These are phyloP conservation scores for Drosophila acutilabella DNA, from an alignment of 2,888 invertebrate genomes.

Conservation along the genomic window DNA sequence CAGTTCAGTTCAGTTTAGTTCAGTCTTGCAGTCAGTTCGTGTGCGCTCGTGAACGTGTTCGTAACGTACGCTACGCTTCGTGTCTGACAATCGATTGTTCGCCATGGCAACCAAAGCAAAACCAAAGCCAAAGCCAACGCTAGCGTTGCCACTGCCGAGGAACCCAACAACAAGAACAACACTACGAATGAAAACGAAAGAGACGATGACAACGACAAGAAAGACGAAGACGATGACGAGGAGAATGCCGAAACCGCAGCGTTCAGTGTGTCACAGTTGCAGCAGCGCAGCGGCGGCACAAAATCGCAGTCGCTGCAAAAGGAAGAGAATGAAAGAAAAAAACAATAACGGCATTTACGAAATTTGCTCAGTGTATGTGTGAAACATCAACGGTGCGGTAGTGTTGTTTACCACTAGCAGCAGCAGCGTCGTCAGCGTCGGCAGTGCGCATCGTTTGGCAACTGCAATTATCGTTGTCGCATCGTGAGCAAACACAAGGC, in stretches of 20 bases:
- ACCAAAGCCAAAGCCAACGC: constrained; percentile 15
- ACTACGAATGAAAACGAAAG: constrained; percentile 24
- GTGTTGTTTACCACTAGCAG: constrained; percentile 24
- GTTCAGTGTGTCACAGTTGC: constrained; percentile 68
- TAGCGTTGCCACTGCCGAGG: constrained; percentile 24
- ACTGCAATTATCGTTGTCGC: constrained; percentile 42
- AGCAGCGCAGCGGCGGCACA: constrained; percentile 35
- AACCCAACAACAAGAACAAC: constrained; percentile 16
- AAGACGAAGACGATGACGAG: constrained; percentile 20
- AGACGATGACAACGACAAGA: constrained; percentile 1
- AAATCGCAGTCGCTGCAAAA: constrained; percentile 20
- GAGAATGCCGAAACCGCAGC: constrained; percentile 35
- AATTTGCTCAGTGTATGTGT: constrained; percentile 48
- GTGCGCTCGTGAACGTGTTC: constrained; percentile 72
- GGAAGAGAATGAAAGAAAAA: not conserved
- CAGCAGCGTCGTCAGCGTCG: constrained; percentile 28
- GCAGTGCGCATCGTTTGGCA: constrained; percentile 38
- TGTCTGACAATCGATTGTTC: constrained; percentile 58
- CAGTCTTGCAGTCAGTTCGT: constrained; percentile 65
- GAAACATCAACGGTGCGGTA: constrained; percentile 47
- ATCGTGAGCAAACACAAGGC: constrained; percentile 43
- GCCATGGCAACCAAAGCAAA: constrained; percentile 60
- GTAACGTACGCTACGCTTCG: constrained; percentile 41
- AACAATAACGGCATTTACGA: constrained; percentile 3
- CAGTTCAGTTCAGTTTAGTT: constrained; percentile 32